These are phyloP conservation scores for Octonoba sinensis DNA, from an alignment of 2,888 invertebrate species.

Conservation along the genomic window DNA sequence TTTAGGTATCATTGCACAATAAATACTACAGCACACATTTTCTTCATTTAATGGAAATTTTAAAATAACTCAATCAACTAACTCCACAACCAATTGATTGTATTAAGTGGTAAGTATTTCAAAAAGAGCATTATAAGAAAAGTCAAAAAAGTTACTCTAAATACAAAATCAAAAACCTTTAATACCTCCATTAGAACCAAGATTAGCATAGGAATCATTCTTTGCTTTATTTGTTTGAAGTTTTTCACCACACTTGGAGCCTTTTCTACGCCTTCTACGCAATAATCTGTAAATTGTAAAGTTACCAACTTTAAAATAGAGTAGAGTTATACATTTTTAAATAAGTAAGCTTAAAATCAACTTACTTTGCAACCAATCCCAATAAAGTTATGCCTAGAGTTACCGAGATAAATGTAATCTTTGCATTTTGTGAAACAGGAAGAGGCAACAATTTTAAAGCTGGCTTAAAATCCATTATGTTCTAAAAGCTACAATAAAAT, in stretches of 20 bases:
- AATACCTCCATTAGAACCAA: constrained; percentile 45
- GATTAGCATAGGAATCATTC: neutral
- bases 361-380: constrained; percentile 83
- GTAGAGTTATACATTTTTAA: no score
- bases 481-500: no score
- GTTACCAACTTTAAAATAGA: no score
- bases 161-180: neutral
- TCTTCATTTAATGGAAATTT: neutral
- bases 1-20: neutral
- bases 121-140: neutral
- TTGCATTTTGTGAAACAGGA: constrained; percentile 38
- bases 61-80: no score
- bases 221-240: neutral
- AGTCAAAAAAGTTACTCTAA: neutral
- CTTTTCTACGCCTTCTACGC: constrained; percentile 29
- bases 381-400: constrained; percentile 85
- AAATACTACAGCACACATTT: neutral
- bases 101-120: neutral
- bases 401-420: constrained; percentile 82
- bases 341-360: no score
- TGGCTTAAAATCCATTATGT: constrained; percentile 20
- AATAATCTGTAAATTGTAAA: constrained; percentile 27
- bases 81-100: no score
- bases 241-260: constrained; percentile 19
- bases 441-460: constrained; percentile 19